These are phyloP conservation scores for Emys orbicularis DNA, from an alignment of 2,797 vertebrate species.

Conservation along the genomic window DNA sequence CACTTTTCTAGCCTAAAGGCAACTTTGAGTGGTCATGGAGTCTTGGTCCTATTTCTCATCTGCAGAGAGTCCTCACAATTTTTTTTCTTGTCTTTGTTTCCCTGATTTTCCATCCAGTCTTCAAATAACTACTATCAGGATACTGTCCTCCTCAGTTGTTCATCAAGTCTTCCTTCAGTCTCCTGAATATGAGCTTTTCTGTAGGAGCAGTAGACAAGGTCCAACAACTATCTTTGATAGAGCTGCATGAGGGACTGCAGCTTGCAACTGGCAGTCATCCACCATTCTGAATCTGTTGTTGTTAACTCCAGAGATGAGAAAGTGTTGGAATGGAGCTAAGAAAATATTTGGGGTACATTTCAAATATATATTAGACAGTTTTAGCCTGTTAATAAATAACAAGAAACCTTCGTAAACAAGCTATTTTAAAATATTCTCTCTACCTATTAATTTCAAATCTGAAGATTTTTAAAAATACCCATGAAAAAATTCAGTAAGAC, in stretches of 20 bases:
- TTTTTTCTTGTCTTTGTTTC: background rate
- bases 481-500: conserved; percentile 26
- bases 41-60: background rate
- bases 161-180: background rate
- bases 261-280: background rate
- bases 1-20: background rate
- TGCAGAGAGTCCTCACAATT: background rate
- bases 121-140: background rate
- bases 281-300: background rate
- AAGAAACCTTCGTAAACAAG: conserved; percentile 11
- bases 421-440: background rate
- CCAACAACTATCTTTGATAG: background rate
- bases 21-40: background rate
- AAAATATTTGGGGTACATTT: background rate
- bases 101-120: background rate
- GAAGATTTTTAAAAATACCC: conserved; percentile 28
- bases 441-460: background rate
- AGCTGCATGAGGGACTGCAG: background rate
- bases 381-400: background rate
- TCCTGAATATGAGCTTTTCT: background rate
- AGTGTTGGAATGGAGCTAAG: background rate
- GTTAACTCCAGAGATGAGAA: background rate
- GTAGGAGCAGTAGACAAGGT: background rate
- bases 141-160: background rate
- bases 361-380: background rate